Base-by-base conservation (phyloP, 2,888 invertebrate species). In the Drosophila anceps region DNA sequence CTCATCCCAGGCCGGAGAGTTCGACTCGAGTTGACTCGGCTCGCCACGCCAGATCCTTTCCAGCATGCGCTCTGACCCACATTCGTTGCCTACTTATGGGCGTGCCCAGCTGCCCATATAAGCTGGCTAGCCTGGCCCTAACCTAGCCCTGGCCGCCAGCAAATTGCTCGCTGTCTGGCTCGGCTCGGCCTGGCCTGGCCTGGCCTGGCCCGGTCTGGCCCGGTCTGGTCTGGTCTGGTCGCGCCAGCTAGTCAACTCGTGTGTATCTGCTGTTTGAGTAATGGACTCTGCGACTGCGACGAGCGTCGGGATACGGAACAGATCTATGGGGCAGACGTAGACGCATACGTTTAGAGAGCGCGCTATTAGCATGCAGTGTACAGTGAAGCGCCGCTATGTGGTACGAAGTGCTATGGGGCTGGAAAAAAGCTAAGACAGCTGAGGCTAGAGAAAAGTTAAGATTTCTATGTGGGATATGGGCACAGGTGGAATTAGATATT, bases 11-110 rank as follows among this genome's bases (percentile, higher is more conserved):
- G 44, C 43, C 20, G 43, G 20, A 20, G 43, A 44, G 43, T 6
- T 31, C 18, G 24, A 4, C 20, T n/a, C 15, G 46, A 0, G 9
- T 27, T 24, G 44, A 2, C 18, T 46, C 8, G 15, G 0, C 7
- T 37, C 44, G 15, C 1, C 29, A 10, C 4, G 20, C 5, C 41
- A n/a, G 20, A 51, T 51, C 64, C 51, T 64, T 33, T 15, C 13
- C 46, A 46, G 37, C 46, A 27, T 27, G 27, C 31, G 33, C 65
- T 24, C n/a, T 44, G 48, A 37, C 18, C 69, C 41, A n/a, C 27
- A 20, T 69, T 1, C 41, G 29, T 73, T 79, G 84, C 90, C 82
- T 81, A 87, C 81, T 79, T 75, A 7, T 33, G 68, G 79, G 87
- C 78, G 72, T 57, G 15, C 24, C 43, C 20, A 10, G n/a, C 18